A percentile compares a stretch with the other conserved stretches of the same genome.
These are phyloP conservation scores for Drosophila subsilvestris DNA, from an alignment of 2,888 invertebrate species.

Conservation along the genomic window DNA sequence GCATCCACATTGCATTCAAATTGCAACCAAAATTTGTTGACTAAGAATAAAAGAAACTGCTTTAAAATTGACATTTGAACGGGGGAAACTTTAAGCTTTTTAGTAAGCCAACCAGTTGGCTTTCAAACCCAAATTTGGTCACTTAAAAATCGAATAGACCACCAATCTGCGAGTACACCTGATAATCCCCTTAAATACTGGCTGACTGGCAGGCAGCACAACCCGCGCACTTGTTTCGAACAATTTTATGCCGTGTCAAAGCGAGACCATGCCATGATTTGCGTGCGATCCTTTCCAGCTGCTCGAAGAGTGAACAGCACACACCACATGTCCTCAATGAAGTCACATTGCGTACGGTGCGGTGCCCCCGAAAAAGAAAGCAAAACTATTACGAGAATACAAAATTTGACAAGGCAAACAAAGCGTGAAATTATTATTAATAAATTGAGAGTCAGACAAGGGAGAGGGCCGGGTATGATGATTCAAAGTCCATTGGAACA, in stretches of 20 bases:
- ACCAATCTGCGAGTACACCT: conserved; percentile 56
- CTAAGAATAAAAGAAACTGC: background rate
- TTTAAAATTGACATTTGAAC: background rate
- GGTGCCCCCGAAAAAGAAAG: conserved; percentile 9
- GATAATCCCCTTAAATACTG: conserved; percentile 57
- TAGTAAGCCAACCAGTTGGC: background rate
- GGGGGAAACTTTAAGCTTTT: background rate
- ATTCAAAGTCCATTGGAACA: conserved; percentile 65
- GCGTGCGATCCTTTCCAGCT: conserved; percentile 62
- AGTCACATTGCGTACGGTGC: conserved; percentile 51
- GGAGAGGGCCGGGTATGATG: conserved; percentile 25
- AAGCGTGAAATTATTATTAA: conserved; percentile 80
- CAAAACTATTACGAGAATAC: conserved; percentile 57
- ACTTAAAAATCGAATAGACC: conserved; percentile 27
- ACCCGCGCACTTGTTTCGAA: conserved; percentile 54
- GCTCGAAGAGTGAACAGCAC: conserved; percentile 17
- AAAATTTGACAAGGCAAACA: conserved; percentile 71
- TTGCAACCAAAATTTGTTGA: background rate
- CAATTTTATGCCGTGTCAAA: conserved; percentile 11
- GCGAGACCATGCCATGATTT: conserved; percentile 47
- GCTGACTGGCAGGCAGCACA: conserved; percentile 14
- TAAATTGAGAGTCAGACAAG: conserved; percentile 54
- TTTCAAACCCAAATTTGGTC: background rate
- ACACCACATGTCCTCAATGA: conserved; percentile 58
- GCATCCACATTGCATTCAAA: too few relatives aligned